A percentile compares a stretch with the other conserved stretches of the same genome.
These are phyloP conservation scores for Brachyalestes nurse DNA, from an alignment of 2,797 vertebrate species.

Conservation along the genomic window DNA sequence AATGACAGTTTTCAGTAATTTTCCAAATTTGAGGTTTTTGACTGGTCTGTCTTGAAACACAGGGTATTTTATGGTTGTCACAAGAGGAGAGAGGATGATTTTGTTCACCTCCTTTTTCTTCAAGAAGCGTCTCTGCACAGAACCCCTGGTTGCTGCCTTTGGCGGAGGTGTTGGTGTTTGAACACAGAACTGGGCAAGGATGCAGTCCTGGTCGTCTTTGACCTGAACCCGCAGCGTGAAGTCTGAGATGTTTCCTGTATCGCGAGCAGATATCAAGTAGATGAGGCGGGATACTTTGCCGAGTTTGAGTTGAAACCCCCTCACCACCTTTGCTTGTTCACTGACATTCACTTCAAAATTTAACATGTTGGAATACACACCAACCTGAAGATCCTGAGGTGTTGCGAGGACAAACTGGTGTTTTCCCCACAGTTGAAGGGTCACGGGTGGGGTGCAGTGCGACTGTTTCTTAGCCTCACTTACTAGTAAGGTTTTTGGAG, in stretches of 20 bases:
- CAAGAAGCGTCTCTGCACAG: conserved; percentile 88
- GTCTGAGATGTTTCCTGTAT: conserved; percentile 83
- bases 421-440: conserved; percentile 95
- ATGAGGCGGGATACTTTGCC: conserved; percentile 91
- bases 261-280: conserved; percentile 86
- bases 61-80: conserved; percentile 86
- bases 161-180: conserved; percentile 91
- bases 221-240: conserved; percentile 92
- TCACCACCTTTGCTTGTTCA: conserved; percentile 84
- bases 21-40: conserved; percentile 88
- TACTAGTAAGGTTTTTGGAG: conserved; percentile 90
- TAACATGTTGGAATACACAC: conserved; percentile 93
- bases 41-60: conserved; percentile 90
- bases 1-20: conserved; percentile 92
- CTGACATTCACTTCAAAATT: conserved; percentile 87
- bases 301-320: conserved; percentile 95
- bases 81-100: conserved; percentile 89
- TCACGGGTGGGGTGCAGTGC: conserved; percentile 80
- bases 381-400: conserved; percentile 90
- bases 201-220: conserved; percentile 86
- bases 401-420: conserved; percentile 88
- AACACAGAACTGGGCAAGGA: conserved; percentile 93
- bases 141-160: conserved; percentile 83
- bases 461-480: conserved; percentile 84
- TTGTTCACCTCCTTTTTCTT: conserved; percentile 96